Conservation (phyloP, 2,113 vertebrate genomes). For the Vidua macroura region DNA sequence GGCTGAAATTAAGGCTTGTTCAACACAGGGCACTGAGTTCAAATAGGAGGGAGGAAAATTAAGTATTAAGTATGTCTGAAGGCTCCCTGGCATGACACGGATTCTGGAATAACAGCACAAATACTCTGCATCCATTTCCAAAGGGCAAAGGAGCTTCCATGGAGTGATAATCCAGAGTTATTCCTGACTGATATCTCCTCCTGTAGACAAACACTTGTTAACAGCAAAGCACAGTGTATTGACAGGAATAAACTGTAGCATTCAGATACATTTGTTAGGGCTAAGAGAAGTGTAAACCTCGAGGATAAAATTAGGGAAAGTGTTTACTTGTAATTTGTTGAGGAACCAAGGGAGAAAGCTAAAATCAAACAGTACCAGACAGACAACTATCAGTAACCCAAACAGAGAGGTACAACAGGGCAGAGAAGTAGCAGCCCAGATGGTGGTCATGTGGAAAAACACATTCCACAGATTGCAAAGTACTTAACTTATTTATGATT, state of each 20-base stretch:
- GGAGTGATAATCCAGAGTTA: neutral
- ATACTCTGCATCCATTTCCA: neutral
- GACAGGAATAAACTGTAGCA: conserved; percentile 21
- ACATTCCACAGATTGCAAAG: conserved; percentile 57
- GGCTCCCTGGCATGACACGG: neutral
- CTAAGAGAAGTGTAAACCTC: neutral
- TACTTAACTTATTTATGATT: conserved; percentile 57
- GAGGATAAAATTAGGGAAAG: conserved; percentile 37
- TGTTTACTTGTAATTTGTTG: conserved; percentile 20
- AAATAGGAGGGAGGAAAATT: neutral
- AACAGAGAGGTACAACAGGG: conserved; percentile 56
- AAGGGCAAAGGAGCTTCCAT: neutral
- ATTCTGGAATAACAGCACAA: neutral
- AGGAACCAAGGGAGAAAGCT: conserved; percentile 16
- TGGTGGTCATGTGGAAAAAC: conserved; percentile 65
- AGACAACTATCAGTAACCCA: conserved; percentile 53
- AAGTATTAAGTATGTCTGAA: neutral
- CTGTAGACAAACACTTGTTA: conserved; percentile 42
- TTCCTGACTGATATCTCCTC: conserved; percentile 17
- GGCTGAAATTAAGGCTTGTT: neutral
- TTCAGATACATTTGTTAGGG: conserved; percentile 15
- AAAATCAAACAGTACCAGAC: conserved; percentile 53
- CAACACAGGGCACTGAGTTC: neutral
- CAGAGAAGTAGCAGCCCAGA: conserved; percentile 55
- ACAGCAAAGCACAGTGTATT: neutral